Evolutionary conservation across 2,888 invertebrate species (phyloP), one percentile per base, ranked within the genome.

Genomic region (Parthenolecanium corni): DNA sequence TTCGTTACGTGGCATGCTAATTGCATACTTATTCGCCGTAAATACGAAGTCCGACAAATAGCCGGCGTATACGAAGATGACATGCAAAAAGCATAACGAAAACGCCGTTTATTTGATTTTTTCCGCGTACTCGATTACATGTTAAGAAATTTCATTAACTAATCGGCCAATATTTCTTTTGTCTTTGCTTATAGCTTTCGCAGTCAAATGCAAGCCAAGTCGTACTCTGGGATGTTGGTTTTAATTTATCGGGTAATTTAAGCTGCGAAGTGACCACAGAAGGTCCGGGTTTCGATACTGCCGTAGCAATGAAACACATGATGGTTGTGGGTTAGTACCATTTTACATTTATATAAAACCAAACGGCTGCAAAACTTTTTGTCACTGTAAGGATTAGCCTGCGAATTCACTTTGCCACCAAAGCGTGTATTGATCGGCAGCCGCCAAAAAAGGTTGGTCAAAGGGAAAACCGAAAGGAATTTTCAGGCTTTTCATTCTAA

Each of bases 251-350:
- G 0, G 72, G 72, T 14, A 70, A 70, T 64, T 67, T 71, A 56
- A 71, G 71, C 66, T 72, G 72, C 53, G 72, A 72, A 62, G 71
- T 72, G n/a, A 71, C 71, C 20, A 69, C 70, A 6, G 72, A 72
- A 61, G 70, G 70, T 6, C 71, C 72, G 12, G 66, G 67, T 11
- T 70, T 71, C 67, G 68, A 66, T 25, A 71, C 71, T 9, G 68
- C 69, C 12, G 66, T 67, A 52, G 70, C 68, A 14, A 68, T 69
- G 14, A 67, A 68, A 24, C 77, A 80, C 69, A 82, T 88, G 73
- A 81, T 82, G 70, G 84, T 89, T 70, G 82, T 88, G 66, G 83
- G 88, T 89, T 77, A 83, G 85, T 69, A 42, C 20, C 40, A 21
- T 31, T 16, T 16, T 52, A 16, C 18, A 42, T 42, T 42, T 42